Evolutionary conservation across 1,140 invertebrate genomes (phyloP).

Genomic region (Bursaphelenchus mucronatus): DNA sequence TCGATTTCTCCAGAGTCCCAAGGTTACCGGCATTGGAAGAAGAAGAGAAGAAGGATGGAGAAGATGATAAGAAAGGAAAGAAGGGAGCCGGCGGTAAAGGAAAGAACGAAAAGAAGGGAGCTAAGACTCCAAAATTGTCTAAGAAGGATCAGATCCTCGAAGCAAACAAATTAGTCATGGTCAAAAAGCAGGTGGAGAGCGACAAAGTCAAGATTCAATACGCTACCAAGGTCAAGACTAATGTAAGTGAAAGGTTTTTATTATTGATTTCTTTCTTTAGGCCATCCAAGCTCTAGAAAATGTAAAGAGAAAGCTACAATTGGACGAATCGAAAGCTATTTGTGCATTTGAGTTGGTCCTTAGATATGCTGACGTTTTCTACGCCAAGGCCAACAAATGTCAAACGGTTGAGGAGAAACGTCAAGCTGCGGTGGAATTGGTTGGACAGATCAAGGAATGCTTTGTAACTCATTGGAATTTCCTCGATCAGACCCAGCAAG

Average conservation of each 20-base stretch:
- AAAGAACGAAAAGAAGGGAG: not conserved
- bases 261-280: conserved; percentile 24
- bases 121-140: conserved; percentile 29
- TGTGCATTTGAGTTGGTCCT: conserved; percentile 50
- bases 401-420: conserved; percentile 36
- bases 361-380: conserved; percentile 47
- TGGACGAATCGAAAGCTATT: conserved; percentile 58
- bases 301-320: conserved; percentile 49
- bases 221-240: conserved; percentile 46
- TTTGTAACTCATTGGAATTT: conserved; percentile 49
- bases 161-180: conserved; percentile 41
- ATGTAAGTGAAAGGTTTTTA: conserved; percentile 29
- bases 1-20: conserved; percentile 56
- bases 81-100: conserved; percentile 22
- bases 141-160: conserved; percentile 59
- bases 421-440: conserved; percentile 42
- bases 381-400: conserved; percentile 14
- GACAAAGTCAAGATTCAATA: conserved; percentile 55
- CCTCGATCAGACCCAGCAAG: conserved; percentile 53
- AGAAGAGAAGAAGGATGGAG: conserved; percentile 36
- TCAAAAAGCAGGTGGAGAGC: conserved; percentile 54
- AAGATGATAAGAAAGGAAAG: conserved; percentile 31
- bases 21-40: conserved; percentile 42
- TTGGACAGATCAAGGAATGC: conserved; percentile 51
- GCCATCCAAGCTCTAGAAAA: conserved; percentile 47